Percentiles rank a stretch among this genome's conserved stretches.
Evolutionary conservation across 2,888 invertebrate genomes (phyloP).

Genomic region (Clivina fossor): DNA sequence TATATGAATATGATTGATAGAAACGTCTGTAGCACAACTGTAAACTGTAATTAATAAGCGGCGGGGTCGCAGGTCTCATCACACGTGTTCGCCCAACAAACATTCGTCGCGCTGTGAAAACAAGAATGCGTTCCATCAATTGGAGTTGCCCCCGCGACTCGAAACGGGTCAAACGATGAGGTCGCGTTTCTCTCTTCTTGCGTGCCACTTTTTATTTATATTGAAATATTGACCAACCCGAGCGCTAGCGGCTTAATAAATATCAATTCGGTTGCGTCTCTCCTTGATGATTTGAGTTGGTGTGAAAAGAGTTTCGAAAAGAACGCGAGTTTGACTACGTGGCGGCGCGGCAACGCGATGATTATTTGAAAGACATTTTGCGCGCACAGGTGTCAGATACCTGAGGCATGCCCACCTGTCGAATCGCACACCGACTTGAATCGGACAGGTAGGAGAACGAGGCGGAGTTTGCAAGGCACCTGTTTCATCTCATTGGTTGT

Average conservation of each 20-base stretch:
- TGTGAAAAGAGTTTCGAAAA: too few relatives aligned
- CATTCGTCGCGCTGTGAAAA: slow-evolving; percentile 40
- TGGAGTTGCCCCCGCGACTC: slow-evolving; percentile 42
- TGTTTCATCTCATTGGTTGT: slow-evolving; percentile 29
- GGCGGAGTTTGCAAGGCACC: slow-evolving; percentile 29
- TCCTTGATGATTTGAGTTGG: too few relatives aligned
- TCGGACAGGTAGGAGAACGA: slow-evolving; percentile 22
- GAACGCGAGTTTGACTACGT: too few relatives aligned
- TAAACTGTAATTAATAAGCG: slow-evolving; percentile 27
- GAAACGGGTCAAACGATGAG: slow-evolving; percentile 45
- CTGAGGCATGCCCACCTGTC: slow-evolving; percentile 28
- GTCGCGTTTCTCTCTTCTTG: slow-evolving; percentile 38
- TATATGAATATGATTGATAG: too few relatives aligned
- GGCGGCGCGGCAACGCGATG: too few relatives aligned
- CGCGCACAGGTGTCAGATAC: slow-evolving; percentile 30
- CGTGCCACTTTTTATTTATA: slow-evolving; percentile 42
- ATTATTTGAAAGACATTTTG: too few relatives aligned
- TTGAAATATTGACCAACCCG: slow-evolving; percentile 41
- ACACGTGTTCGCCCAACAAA: slow-evolving; percentile 45
- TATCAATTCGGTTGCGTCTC: too few relatives aligned
- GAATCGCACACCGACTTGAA: slow-evolving; percentile 20
- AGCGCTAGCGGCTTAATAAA: too few relatives aligned
- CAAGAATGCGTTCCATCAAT: slow-evolving; percentile 43
- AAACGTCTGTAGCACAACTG: slow-evolving; percentile 9
- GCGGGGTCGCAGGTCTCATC: slow-evolving; percentile 33